Base-by-base conservation (phyloP, 1,140 invertebrate species). In the Tribolium castaneum region DNA sequence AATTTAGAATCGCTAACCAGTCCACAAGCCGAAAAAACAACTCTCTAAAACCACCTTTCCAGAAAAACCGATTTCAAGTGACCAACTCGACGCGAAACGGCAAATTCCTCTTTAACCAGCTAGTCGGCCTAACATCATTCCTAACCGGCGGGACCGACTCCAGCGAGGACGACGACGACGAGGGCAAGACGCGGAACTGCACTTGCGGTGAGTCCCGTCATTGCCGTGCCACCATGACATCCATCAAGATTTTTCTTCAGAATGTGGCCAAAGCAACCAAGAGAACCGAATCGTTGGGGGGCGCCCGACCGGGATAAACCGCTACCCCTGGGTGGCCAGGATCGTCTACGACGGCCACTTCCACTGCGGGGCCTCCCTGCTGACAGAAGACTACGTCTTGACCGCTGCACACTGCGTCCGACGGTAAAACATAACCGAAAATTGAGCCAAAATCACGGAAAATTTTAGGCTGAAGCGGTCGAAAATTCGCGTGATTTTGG, bases 251-350 rank as follows among this genome's bases (percentile, higher is more conserved):
- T 73, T 49, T 75, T 81, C 88, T 87, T 45, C 82, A 93, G 93
- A 92, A 82, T 94, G 93, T 83, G 93, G 93, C 4, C 85, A 91
- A 51, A 88, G 89, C 0, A 93, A 93, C 86, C 92, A 93, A 82
- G 92, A 94, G 85, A 92, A 92, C 80, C 86, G 93, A n/a, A 90
- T 91, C 10, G 90, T 92, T 10, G 93, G 96, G 51, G 95, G 95
- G 12, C 88, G 90, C 78, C 92, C 94, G 10, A 94, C 95, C 0
- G 90, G 92, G 12, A 89, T 93, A 3, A 94, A 96, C 86, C 91
- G 93, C 80, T 97, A 96, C 85, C 96, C 96, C 5, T 97, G 95
- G 95, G 90, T 96, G 82, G 95, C 93, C 1, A 89, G 95, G 70
- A 88, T 95, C 7, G 91, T 95, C 0, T 96, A 96, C 84, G 93